A percentile compares a stretch with the other conserved stretches of the same genome.
Conservation (phyloP, 2,113 vertebrate genomes). For the Macaca nemestrina region DNA sequence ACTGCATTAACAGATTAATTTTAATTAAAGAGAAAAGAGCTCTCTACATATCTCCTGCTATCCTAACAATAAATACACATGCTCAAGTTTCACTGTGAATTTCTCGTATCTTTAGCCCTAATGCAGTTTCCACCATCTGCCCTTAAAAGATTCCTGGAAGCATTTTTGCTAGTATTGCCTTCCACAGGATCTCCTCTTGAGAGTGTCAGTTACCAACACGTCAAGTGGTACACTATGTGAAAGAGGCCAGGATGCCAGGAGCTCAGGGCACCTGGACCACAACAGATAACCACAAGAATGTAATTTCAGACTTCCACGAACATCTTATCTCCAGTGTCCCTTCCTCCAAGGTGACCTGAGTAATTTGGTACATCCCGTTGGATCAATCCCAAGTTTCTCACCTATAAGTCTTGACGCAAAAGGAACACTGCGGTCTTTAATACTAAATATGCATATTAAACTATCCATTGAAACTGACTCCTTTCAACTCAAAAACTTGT, state of each 20-base stretch:
- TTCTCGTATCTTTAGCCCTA: neutral
- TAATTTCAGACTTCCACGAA: constrained; percentile 68
- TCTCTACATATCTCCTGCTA: neutral
- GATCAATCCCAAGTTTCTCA: constrained; percentile 56
- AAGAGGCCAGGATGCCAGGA: neutral
- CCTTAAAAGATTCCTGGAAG: neutral
- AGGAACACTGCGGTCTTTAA: neutral
- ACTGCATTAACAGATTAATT: constrained; percentile 33
- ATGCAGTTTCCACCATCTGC: neutral
- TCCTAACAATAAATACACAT: constrained; percentile 53
- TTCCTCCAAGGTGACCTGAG: neutral
- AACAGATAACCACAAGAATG: constrained; percentile 48
- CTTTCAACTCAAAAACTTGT: neutral
- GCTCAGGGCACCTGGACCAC: neutral
- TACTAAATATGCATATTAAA: constrained; percentile 13
- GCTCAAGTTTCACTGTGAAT: neutral
- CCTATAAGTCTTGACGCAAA: neutral
- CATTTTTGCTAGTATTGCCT: neutral
- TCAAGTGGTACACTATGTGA: neutral
- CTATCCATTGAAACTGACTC: constrained; percentile 6
- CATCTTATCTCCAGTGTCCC: constrained; percentile 46
- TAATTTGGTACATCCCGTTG: constrained; percentile 58
- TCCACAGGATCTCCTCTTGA: neutral
- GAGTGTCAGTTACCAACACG: neutral
- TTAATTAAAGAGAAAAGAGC: constrained; percentile 58